Evolutionary conservation across 92 coral and sea anemone species (phyloP), one percentile per base, ranked within the genome.

Genomic region (Bergia puertoricense): DNA sequence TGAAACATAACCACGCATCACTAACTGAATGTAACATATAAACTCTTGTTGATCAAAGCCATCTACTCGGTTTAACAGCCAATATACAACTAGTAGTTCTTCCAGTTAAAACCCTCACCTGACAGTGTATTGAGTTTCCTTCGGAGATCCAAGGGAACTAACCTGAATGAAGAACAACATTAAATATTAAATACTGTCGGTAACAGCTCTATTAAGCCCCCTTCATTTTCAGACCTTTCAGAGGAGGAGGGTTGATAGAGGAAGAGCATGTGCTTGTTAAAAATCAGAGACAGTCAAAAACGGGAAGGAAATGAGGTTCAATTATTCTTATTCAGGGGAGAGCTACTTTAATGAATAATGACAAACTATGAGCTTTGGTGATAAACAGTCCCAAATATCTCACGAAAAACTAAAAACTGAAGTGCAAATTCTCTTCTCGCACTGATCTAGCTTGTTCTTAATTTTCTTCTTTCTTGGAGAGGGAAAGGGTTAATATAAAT

Each of bases 111-210:
- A 37, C 43, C 36, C 86, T 67, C 51, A 82, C 86, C 77, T 82
- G 59, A 82, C 77, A 8, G 14, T 67, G 57, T 43, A 67, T 7
- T 43, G 77, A 41, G 41, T 66, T 82, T 82, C 86, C 45, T 41
- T 82, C 22, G 77, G 77, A 46, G 76, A 68, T 22, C 77, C 77
- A 30, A 66, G 44, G 62, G 77, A 44, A 41, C 86, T 11, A 44
- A 36, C 57, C 86, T 82, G 73, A 82, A n/a, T 50, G 39, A 30
- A 5, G 46, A 9, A 68, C 38, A 45, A 82, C 44, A 36, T 22
- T 22, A 38, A 66, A 82, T 36, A 82, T 23, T 41, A 16, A 41
- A 3, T 40, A 18, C 10, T 18, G 8, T 62, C 69, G 20, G 30
- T 62, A 42, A 73, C 15, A 30, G 22, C 77, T 73, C 16, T 1